phyloP scores from a whole-genome alignment of 1,140 invertebrate genomes.

The Tetraneura akinire region DNA sequence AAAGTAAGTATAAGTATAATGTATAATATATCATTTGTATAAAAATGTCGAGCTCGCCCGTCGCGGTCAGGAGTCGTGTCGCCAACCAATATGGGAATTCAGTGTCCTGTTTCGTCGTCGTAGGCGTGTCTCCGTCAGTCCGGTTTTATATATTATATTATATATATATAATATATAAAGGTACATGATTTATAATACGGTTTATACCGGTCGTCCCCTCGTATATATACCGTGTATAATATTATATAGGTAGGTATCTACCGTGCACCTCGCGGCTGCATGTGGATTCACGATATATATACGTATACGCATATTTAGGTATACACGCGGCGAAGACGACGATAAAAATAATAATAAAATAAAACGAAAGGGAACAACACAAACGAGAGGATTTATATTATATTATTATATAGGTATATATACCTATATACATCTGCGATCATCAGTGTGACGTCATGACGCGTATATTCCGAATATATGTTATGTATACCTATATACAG shows the following conservation, averaged over 20 bases:
- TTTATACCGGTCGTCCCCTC: constrained; percentile 3
- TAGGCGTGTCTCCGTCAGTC: constrained; percentile 40
- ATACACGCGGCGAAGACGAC: not conserved
- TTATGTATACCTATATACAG: not conserved
- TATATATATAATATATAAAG: no score
- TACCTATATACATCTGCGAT: not conserved
- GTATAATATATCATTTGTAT: not conserved
- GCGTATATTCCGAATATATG: not conserved
- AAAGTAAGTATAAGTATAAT: not conserved
- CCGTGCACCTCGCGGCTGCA: no score
- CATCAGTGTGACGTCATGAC: not conserved
- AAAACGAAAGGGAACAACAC: constrained; percentile 20
- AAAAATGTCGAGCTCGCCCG: no score
- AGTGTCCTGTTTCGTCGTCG: constrained; percentile 24
- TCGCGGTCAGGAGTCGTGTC: not conserved
- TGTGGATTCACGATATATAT: not conserved
- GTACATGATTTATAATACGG: constrained; percentile 36
- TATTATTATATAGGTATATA: no score
- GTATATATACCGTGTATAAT: not conserved
- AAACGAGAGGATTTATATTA: constrained; percentile 4
- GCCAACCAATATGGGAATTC: constrained; percentile 39
- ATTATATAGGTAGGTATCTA: not conserved
- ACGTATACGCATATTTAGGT: not conserved
- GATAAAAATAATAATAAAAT: constrained; percentile 11
- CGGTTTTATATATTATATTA: no score